Evolutionary conservation across 2,888 invertebrate genomes (phyloP), one percentile per base, ranked within the genome.

Genomic region (Scrobipalpa costella): DNA sequence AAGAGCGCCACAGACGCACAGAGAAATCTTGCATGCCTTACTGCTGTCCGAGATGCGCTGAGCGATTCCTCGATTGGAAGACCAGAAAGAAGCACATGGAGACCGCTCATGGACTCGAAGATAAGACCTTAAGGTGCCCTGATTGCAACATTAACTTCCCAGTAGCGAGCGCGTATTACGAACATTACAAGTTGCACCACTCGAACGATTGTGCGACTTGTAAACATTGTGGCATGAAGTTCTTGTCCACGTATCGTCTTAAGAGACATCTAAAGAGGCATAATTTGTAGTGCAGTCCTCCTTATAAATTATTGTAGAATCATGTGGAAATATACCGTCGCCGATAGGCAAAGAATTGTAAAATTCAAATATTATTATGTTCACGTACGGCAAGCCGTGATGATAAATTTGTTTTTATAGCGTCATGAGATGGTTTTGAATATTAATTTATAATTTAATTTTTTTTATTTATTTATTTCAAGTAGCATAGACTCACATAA

Each of bases 1-100:
- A 88, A 63, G 85, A 88, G 64, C 79, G 79, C 7, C 90, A 90
- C 64, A 75, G 85, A 0, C 70, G 86, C 0, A 81, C 81, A 0
- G 85, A 86, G 57, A 89, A 88, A 57, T 81, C 84, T 0, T 90
- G 90, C 67, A 83, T 89, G 86, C 84, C 88, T 0, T 90, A 90
- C 68, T 81, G 84, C 21, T 90, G 90, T 67, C 79, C 80, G 0
- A 84, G 84, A 57, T 90, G 90, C 62, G 77, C 79, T 8, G 88
- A 89, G 66, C 69, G 90, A 47, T 90, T 90, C 68, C 69, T 82
- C 0, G 84, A 86, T 69, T 88, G 84, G 78, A 86, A 86, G 63
- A 69, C 76, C 0, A 74, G 86, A 44, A 83, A 80, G 62, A 76
- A 80, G 2, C 90, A 90, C n/a, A 80, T 90, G 88, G 87, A 88